These are phyloP conservation scores for Dendrocincla tyrannina DNA, from an alignment of 2,797 vertebrate genomes.

Conservation along the genomic window DNA sequence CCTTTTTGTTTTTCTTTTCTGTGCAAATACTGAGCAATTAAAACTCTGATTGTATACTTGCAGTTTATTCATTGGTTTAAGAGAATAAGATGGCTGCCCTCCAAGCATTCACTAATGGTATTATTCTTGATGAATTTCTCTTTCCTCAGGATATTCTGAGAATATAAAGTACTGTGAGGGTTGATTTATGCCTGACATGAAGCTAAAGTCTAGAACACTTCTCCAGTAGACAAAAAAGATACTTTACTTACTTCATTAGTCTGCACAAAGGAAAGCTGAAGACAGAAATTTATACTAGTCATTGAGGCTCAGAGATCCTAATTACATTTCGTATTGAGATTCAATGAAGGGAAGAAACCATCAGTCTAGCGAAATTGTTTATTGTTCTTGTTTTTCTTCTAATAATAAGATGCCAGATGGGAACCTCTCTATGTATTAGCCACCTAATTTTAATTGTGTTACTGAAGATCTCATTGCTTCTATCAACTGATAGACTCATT, in stretches of 20 bases:
- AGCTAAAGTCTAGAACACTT: slow-evolving; percentile 73
- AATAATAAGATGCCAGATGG: slow-evolving; percentile 16
- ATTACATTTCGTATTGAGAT: slow-evolving; percentile 47
- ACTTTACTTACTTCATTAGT: slow-evolving; percentile 67
- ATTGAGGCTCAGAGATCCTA: slow-evolving; percentile 34
- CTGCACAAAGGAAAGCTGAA: slow-evolving; percentile 37
- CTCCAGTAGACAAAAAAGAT: slow-evolving; percentile 61
- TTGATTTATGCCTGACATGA: slow-evolving; percentile 84
- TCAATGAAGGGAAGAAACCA: slow-evolving; percentile 22
- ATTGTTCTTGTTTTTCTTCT: slow-evolving; percentile 31
- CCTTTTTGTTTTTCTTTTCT: slow-evolving; percentile 57
- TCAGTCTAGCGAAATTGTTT: slow-evolving; percentile 13
- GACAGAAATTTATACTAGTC: slow-evolving; percentile 41
- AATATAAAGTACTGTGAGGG: slow-evolving; percentile 74
- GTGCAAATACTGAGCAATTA: slow-evolving; percentile 69
- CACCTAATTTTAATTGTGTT: slow-evolving; percentile 32
- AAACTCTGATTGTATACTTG: slow-evolving; percentile 73
- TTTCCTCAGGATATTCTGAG: slow-evolving; percentile 80
- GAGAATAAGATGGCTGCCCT: slow-evolving; percentile 81
- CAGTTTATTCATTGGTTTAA: slow-evolving; percentile 74
- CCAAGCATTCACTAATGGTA: slow-evolving; percentile 80
- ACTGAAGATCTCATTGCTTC: neutral
- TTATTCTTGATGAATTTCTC: slow-evolving; percentile 84
- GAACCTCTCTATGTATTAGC: slow-evolving; percentile 10
- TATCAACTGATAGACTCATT: neutral